Evolutionary conservation across 1,140 invertebrate species (phyloP).

Genomic region (Drosophila arizonae): DNA sequence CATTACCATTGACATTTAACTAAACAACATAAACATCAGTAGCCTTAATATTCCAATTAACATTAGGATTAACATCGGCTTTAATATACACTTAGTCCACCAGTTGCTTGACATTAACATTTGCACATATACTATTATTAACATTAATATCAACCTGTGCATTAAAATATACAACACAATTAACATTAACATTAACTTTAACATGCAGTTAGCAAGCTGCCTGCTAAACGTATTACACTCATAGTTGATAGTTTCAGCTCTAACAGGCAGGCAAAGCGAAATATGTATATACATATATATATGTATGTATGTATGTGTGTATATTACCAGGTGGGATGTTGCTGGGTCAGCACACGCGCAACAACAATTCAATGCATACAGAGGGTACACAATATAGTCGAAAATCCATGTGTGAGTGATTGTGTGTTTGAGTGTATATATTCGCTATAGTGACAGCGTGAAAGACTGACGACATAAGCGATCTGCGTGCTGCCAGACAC

Average conservation of each 20-base stretch:
- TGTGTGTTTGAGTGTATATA: conserved; percentile 1
- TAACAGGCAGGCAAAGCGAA: conserved; percentile 6
- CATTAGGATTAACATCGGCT: not conserved
- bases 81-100: not conserved
- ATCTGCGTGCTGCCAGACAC: conserved; percentile 38
- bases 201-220: not conserved
- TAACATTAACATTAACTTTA: not conserved
- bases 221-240: not conserved
- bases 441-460: conserved; percentile 21
- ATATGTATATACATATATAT: not conserved
- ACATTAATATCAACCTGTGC: not conserved
- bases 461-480: conserved; percentile 23
- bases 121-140: not conserved
- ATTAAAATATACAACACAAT: not conserved
- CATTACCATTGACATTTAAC: too few relatives aligned
- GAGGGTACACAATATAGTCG: not conserved
- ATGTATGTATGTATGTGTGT: not conserved
- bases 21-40: not conserved
- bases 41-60: not conserved
- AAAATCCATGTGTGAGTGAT: not conserved
- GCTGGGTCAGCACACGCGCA: not conserved
- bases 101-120: too few relatives aligned
- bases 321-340: conserved; percentile 24
- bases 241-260: not conserved
- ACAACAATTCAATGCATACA: conserved; percentile 3